A percentile compares a stretch with the other conserved stretches of the same genome.
Conservation (phyloP, 2,888 invertebrate genomes). For the Sabellastarte sp. region DNA sequence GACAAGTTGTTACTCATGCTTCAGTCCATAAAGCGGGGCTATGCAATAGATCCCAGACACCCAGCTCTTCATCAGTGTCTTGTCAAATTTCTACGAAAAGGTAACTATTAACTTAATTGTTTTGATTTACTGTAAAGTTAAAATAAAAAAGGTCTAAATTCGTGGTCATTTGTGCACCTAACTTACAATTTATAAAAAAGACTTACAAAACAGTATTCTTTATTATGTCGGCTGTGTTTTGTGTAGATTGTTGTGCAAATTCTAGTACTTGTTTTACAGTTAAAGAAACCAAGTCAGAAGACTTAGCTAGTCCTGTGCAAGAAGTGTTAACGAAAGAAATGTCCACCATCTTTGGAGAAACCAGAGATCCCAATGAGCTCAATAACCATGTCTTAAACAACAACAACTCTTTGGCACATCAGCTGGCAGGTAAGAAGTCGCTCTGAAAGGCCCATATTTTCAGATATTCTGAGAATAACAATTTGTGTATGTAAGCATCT, state of each 20-base stretch:
- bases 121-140: neutral
- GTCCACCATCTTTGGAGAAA: constrained; percentile 62
- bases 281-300: constrained; percentile 24
- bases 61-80: constrained; percentile 85
- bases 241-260: no score
- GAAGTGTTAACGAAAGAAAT: constrained; percentile 60
- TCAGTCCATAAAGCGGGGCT: constrained; percentile 89
- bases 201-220: no score
- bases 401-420: constrained; percentile 21
- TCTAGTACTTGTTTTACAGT: neutral
- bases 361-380: constrained; percentile 57
- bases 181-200: no score
- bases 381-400: constrained; percentile 19
- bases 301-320: constrained; percentile 42
- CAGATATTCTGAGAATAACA: no score
- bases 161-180: no score
- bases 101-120: constrained; percentile 24
- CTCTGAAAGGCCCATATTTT: no score
- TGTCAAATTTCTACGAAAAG: constrained; percentile 71
- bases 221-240: no score
- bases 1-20: constrained; percentile 90
- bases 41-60: constrained; percentile 71
- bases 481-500: no score
- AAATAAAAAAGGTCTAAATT: no score
- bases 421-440: constrained; percentile 23